A percentile compares a stretch with the other conserved stretches of the same genome.
Conservation (phyloP, 2,113 vertebrate species). For the Leptosomus discolor region DNA sequence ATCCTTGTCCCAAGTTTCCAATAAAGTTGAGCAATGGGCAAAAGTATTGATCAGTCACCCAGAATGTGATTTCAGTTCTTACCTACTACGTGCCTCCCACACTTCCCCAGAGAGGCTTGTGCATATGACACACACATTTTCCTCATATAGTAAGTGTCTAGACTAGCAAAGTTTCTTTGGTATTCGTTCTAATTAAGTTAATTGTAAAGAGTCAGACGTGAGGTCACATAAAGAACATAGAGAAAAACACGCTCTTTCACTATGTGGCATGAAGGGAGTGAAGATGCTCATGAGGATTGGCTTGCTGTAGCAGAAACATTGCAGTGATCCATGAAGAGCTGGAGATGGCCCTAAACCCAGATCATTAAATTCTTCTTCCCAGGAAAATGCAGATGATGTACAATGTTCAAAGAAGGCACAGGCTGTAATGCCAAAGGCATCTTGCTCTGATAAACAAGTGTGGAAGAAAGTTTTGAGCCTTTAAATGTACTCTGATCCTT, state of each 20-base stretch:
- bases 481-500: not conserved
- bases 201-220: not conserved
- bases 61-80: not conserved
- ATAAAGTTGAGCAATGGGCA: not conserved
- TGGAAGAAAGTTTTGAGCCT: not conserved
- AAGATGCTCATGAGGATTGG: not conserved
- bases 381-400: not conserved
- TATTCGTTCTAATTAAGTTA: not conserved
- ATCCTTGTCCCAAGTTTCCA: not conserved
- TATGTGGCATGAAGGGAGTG: rapidly evolving
- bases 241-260: not conserved
- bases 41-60: not conserved
- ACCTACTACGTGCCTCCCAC: rapidly evolving
- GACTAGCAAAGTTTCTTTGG: not conserved
- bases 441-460: not conserved
- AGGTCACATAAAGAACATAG: not conserved
- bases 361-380: not conserved
- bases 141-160: not conserved
- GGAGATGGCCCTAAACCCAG: not conserved
- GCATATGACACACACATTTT: rapidly evolving
- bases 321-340: not conserved
- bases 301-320: not conserved
- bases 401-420: not conserved
- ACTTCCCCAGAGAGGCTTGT: not conserved
- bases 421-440: not conserved